These are phyloP conservation scores for Galago senegalensis DNA, from an alignment of 2,797 vertebrate species.

Conservation along the genomic window DNA sequence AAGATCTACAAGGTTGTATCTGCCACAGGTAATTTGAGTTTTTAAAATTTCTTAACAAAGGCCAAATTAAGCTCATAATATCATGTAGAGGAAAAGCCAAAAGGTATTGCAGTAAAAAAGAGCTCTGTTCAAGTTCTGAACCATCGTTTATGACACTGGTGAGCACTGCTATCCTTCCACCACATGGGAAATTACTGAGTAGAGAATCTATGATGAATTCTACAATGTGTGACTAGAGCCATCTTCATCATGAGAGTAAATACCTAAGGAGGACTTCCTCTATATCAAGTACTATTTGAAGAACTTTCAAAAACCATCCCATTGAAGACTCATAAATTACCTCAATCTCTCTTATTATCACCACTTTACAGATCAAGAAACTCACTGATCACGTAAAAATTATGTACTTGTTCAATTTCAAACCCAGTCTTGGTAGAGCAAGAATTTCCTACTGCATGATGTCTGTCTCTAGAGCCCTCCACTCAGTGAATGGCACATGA, in stretches of 20 bases:
- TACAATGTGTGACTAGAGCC: not conserved
- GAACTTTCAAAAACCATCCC: not conserved
- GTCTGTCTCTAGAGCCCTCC: not conserved
- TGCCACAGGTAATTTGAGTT: not conserved
- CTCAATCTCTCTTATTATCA: not conserved
- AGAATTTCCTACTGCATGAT: not conserved
- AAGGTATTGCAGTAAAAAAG: not conserved
- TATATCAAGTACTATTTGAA: not conserved
- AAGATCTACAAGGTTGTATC: conserved; percentile 20
- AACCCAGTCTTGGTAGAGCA: not conserved
- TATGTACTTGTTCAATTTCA: not conserved
- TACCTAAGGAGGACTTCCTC: not conserved
- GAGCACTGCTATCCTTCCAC: not conserved
- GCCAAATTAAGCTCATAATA: not conserved
- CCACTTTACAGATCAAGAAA: conserved; percentile 19
- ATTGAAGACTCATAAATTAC: not conserved
- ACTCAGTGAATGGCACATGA: not conserved
- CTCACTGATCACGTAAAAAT: not conserved
- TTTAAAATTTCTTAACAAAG: not conserved
- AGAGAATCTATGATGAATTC: not conserved
- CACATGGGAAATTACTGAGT: not conserved
- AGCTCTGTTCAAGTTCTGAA: not conserved
- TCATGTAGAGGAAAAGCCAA: not conserved
- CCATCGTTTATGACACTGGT: not conserved
- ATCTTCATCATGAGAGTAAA: not conserved